Conservation (phyloP, 2,797 vertebrate species). For the Staurois parvus region DNA sequence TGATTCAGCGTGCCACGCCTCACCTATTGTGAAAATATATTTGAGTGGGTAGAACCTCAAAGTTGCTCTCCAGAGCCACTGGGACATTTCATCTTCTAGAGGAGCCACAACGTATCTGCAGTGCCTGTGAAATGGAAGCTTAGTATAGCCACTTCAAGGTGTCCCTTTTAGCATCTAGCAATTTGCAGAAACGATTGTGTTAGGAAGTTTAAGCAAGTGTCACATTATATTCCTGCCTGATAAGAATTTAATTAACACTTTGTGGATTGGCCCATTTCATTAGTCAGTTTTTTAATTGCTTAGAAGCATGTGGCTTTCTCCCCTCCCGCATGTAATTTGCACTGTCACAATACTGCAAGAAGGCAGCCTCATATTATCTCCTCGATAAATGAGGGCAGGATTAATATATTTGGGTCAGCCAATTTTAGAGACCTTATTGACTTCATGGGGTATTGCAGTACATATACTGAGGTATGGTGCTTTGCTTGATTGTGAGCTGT, state of each 20-base stretch:
- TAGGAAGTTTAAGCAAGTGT: background rate
- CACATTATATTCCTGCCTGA: background rate
- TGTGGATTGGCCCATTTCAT: background rate
- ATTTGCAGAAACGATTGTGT: slow-evolving; percentile 4
- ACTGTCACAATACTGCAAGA: background rate
- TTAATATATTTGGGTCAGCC: background rate
- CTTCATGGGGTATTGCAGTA: background rate
- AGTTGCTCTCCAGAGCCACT: too few relatives aligned
- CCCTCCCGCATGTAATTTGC: background rate
- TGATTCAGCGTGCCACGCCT: too few relatives aligned
- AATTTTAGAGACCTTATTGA: background rate
- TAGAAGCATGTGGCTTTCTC: background rate
- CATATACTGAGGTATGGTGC: too few relatives aligned
- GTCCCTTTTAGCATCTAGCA: slow-evolving; percentile 20
- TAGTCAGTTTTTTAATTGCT: background rate
- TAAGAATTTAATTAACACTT: slow-evolving; percentile 31
- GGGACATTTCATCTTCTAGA: background rate
- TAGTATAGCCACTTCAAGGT: background rate
- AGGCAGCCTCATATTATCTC: background rate
- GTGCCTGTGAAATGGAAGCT: background rate
- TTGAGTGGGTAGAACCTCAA: too few relatives aligned
- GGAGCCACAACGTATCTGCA: too few relatives aligned
- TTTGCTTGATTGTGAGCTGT: background rate
- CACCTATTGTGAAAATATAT: too few relatives aligned
- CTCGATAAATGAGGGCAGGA: background rate